Base-by-base conservation (phyloP, 2,113 vertebrate genomes). In the Cottus gobio region DNA sequence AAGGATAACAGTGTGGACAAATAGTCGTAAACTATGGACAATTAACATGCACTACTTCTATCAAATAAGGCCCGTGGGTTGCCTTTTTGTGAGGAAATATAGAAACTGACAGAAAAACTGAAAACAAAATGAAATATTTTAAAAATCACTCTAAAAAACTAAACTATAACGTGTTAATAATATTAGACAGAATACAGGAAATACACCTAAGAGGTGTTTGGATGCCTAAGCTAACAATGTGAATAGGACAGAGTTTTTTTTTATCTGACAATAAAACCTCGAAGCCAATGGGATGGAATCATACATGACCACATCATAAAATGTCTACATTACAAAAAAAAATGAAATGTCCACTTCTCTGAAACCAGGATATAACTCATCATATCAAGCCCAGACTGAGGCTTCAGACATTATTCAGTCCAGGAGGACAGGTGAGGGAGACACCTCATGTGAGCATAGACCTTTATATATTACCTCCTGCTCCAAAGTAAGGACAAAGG, bases 401-500 rank as follows among this genome's bases (percentile, higher is more conserved):
- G 75, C 85, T 83, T 34, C 31, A 85, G 85, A 89, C 85, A 89
- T 91, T 83, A 86, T 71, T 93, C 90, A 91, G 90, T 89, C 87
- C 79, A 87, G 86, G 86, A 88, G 83, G 88, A 89, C 89, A 75
- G 91, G 91, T 76, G 80, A 90, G 83, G 81, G 78, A 90, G 89
- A 89, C 87, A 85, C 90, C 90, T 88, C 85, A 54, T 85, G 88
- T 91, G 85, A 89, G 89, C 77, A 24, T 75, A 85, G 90, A 73
- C 84, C 84, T 92, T 93, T 93, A 94, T 90, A 90, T 92, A 94
- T 94, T 85, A 89, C 89, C 89, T 85, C 82, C 84, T 87, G 90
- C 89, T 92, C 87, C 92, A 89, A 93, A 93, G 91, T 92, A 93
- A 95, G 92, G 93, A 93, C 91, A 93, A 93, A 92, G 86, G 66